phyloP scores from a whole-genome alignment of 1,140 invertebrate genomes.

The Littorina saxatilis region DNA sequence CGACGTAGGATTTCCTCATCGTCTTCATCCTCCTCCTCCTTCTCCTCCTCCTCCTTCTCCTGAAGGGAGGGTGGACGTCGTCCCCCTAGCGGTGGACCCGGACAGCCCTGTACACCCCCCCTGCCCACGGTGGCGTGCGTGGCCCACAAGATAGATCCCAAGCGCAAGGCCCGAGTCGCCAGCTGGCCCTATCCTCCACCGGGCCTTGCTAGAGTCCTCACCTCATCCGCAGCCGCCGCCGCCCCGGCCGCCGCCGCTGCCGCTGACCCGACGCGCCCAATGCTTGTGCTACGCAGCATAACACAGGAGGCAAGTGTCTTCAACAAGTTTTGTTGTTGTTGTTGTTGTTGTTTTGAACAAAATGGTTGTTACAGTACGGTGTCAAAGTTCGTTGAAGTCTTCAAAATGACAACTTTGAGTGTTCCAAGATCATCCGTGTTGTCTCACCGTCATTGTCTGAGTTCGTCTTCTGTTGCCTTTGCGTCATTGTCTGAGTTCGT shows the following conservation, averaged over 20 bases:
- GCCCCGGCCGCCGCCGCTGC: not conserved
- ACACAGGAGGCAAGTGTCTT: constrained; percentile 1
- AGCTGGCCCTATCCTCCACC: constrained; percentile 21
- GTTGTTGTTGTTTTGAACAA: too few relatives aligned
- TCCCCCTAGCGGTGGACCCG: not conserved
- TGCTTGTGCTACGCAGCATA: constrained; percentile 8
- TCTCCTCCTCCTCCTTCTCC: not conserved
- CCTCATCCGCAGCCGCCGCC: not conserved
- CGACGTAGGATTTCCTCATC: not conserved
- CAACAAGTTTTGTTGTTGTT: too few relatives aligned
- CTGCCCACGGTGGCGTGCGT: constrained; percentile 17
- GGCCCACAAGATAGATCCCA: constrained; percentile 23
- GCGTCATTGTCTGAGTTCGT: too few relatives aligned
- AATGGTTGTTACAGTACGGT: too few relatives aligned
- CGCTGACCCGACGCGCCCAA: not conserved
- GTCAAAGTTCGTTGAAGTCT: too few relatives aligned
- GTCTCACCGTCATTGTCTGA: too few relatives aligned
- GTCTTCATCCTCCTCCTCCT: not conserved
- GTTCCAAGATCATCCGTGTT: too few relatives aligned
- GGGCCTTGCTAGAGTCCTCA: not conserved
- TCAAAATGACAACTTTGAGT: too few relatives aligned
- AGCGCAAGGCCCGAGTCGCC: constrained; percentile 23
- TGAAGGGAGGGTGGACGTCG: not conserved
- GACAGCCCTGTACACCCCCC: not conserved
- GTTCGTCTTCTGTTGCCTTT: too few relatives aligned